A percentile compares a stretch with the other conserved stretches of the same genome.
phyloP scores from a whole-genome alignment of 2,888 invertebrate species.

The Stramonita haemastoma region DNA sequence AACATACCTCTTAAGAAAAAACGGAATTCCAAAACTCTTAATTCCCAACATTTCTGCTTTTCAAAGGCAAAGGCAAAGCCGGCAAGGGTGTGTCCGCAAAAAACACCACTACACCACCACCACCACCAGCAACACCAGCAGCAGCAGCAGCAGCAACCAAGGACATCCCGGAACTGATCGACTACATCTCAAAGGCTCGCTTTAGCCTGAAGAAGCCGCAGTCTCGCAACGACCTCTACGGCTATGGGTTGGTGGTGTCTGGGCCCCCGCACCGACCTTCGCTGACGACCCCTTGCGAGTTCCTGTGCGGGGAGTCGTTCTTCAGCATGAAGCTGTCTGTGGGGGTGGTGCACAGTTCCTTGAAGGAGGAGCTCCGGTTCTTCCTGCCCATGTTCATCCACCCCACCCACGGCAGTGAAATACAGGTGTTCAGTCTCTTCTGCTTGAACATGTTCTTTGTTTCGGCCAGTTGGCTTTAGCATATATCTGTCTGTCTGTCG shows the following conservation, averaged over 20 bases:
- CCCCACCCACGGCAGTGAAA: constrained; percentile 61
- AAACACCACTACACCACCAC: constrained; percentile 41
- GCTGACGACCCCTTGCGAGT: constrained; percentile 70
- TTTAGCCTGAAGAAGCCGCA: constrained; percentile 59
- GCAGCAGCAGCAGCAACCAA: constrained; percentile 36
- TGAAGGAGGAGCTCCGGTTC: constrained; percentile 67
- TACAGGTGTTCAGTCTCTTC: constrained; percentile 37
- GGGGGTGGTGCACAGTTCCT: constrained; percentile 65
- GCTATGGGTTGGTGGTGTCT: constrained; percentile 67
- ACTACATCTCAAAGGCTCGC: constrained; percentile 67
- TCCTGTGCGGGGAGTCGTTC: constrained; percentile 62
- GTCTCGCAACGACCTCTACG: constrained; percentile 60
- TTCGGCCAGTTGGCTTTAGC: no score
- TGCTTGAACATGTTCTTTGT: no score
- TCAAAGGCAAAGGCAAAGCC: neutral
- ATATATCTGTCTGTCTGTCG: no score
- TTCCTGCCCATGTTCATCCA: constrained; percentile 69
- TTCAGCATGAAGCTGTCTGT: constrained; percentile 64
- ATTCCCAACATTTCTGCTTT: neutral
- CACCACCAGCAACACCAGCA: constrained; percentile 15
- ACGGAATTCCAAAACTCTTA: neutral
- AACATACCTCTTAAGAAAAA: no score
- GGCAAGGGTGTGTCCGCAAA: neutral
- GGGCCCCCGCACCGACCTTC: constrained; percentile 65
- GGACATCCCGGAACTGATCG: constrained; percentile 56